These are phyloP conservation scores for Mesocricetus auratus DNA, from an alignment of 2,113 vertebrate species.

Conservation along the genomic window DNA sequence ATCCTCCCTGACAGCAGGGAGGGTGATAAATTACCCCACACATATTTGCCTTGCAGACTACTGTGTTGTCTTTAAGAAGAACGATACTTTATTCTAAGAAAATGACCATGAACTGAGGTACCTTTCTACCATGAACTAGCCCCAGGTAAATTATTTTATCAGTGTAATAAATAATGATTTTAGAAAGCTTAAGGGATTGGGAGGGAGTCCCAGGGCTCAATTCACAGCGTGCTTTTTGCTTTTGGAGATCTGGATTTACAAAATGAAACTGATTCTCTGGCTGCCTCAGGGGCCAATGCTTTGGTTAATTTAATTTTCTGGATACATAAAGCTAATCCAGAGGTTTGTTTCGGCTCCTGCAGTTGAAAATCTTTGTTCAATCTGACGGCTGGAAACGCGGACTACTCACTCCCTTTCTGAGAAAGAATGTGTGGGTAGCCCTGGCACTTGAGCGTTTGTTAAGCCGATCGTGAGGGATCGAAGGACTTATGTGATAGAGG, in stretches of 20 bases:
- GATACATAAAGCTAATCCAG: conserved; percentile 5
- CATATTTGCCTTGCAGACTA: accelerated
- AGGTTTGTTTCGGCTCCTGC: not conserved
- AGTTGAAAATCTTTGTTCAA: not conserved
- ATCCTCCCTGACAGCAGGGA: not conserved
- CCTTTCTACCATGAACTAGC: accelerated
- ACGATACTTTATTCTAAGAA: not conserved
- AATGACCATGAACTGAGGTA: not conserved
- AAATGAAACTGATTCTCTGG: conserved; percentile 24
- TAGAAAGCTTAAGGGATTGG: not conserved
- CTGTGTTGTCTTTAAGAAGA: not conserved
- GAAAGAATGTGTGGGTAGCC: not conserved
- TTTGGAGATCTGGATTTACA: not conserved
- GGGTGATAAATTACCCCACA: not conserved
- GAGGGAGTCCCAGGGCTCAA: not conserved
- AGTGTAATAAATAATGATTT: not conserved
- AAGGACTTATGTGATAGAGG: not conserved
- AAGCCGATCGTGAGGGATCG: accelerated
- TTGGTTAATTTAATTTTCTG: conserved; percentile 28
- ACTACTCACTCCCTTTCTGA: not conserved
- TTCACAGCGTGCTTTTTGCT: not conserved
- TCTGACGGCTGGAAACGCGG: not conserved
- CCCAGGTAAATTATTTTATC: not conserved
- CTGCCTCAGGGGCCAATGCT: not conserved
- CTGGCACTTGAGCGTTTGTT: accelerated